Base-by-base conservation (phyloP, 2,888 invertebrate species). In the Tenthredo livida region DNA sequence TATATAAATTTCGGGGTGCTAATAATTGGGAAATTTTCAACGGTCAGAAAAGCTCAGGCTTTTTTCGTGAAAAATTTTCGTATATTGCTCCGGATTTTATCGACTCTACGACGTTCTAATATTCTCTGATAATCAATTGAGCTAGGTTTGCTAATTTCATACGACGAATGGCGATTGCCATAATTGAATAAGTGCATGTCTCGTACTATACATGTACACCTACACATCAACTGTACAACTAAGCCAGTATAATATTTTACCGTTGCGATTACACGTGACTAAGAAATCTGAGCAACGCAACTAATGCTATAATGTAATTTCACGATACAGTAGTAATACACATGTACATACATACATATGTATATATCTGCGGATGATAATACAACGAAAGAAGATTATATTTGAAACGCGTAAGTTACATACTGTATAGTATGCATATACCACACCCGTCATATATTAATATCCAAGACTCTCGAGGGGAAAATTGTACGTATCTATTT, bases 241-340 rank as follows among this genome's bases (percentile, higher is more conserved):
- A 21, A 43, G 10, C 43, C 43, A 43, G 25, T 73, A 6, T 73
- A 6, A 80, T 80, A 50, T 61, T 80, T 61, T 61, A 80, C 80
- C 80, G 80, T 80, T 80, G 25, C n/a, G 21, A 50, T 54, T 47
- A 50, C 5, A 77, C 50, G 77, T 77, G 54, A 25, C 33, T n/a
- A 2, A 77, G 29, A 29, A 29, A 40, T 77, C 77, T 17, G 17
- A 54, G 33, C 17, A 25, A 77, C 77, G 7, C 47, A 15, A 77
- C 54, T n/a, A 77, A 77, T 54, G n/a, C 50, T 50, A 73, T 40
- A 77, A 77, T 77, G 25, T 77, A 25, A 77, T 50, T 77, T 54
- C 33, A 77, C 54, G 77, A 50, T 77, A 54, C 50, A 77, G 33
- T 77, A 29, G 21, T 75, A 25, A 40, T 25, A 43, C 9, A 70